phyloP scores from a whole-genome alignment of 2,113 vertebrate species.

The Syngnathus scovelli region DNA sequence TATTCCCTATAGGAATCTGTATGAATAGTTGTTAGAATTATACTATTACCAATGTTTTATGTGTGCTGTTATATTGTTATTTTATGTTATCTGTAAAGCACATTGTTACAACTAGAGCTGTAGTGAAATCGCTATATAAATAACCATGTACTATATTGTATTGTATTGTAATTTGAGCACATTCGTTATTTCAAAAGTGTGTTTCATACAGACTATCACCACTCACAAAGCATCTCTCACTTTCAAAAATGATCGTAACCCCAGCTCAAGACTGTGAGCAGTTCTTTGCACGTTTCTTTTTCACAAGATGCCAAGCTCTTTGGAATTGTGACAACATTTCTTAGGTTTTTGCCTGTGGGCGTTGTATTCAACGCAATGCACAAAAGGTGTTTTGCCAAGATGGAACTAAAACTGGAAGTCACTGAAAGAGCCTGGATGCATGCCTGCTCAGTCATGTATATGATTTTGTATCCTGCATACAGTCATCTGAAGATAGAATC shows the following conservation, averaged over 20 bases:
- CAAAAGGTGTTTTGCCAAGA: slow-evolving; percentile 33
- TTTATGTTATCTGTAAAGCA: too few species aligned
- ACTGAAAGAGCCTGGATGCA: slow-evolving; percentile 26
- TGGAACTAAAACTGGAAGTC: slow-evolving; percentile 31
- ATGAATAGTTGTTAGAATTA: too few species aligned
- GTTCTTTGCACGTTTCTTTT: slow-evolving; percentile 10
- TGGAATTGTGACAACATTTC: background rate
- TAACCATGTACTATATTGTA: too few species aligned
- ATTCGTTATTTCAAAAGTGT: background rate
- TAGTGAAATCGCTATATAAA: too few species aligned
- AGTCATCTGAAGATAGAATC: background rate
- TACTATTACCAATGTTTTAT: too few species aligned
- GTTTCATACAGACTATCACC: background rate
- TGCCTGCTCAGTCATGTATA: slow-evolving; percentile 29
- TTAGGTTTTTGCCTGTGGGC: slow-evolving; percentile 13
- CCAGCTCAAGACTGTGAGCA: background rate
- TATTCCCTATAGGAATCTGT: too few species aligned
- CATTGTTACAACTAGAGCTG: too few species aligned
- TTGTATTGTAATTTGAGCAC: too few species aligned
- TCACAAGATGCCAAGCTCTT: slow-evolving; percentile 1
- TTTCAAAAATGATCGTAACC: background rate
- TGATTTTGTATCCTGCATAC: slow-evolving; percentile 1
- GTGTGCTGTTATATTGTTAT: too few species aligned
- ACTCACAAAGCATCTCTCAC: background rate
- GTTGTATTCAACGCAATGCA: slow-evolving; percentile 14